Conservation (phyloP, 2,797 vertebrate genomes). For the Hemitrygon akajei region DNA sequence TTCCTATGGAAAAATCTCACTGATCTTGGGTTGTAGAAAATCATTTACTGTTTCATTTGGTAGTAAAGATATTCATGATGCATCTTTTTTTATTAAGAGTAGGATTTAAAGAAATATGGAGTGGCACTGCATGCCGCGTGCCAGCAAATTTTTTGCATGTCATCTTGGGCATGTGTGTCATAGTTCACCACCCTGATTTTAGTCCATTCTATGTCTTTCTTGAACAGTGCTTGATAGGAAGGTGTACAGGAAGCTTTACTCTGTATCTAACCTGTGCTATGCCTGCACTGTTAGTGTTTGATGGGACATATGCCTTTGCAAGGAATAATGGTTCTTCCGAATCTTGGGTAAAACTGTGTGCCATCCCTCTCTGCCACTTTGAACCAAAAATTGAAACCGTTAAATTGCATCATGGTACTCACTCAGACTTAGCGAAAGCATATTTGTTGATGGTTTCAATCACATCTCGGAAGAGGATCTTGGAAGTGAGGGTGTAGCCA, state of each 20-base stretch:
- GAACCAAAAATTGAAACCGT: too few species aligned
- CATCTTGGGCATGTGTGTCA: too few species aligned
- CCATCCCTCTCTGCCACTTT: background rate
- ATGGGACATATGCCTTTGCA: background rate
- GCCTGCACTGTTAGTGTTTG: background rate
- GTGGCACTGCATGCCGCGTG: too few species aligned
- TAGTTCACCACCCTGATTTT: background rate
- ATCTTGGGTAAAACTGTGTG: background rate
- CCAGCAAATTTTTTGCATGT: too few species aligned
- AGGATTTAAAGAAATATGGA: too few species aligned
- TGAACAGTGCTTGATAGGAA: background rate
- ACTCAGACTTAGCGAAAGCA: conserved; percentile 86
- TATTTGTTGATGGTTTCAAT: conserved; percentile 98
- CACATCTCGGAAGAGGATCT: conserved; percentile 95
- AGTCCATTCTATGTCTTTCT: background rate
- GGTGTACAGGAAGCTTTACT: background rate
- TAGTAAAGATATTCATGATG: too few species aligned
- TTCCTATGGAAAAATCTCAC: too few species aligned
- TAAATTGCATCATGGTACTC: conserved; percentile 47
- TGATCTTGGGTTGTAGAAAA: too few species aligned
- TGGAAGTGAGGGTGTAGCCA: conserved; percentile 93
- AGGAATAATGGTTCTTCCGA: background rate
- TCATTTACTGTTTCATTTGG: too few species aligned
- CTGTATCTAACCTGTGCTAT: background rate
- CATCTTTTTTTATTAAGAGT: too few species aligned